phyloP scores from a whole-genome alignment of 64 coral and sea anemone genomes.

The Catalaphyllia jardinei region DNA sequence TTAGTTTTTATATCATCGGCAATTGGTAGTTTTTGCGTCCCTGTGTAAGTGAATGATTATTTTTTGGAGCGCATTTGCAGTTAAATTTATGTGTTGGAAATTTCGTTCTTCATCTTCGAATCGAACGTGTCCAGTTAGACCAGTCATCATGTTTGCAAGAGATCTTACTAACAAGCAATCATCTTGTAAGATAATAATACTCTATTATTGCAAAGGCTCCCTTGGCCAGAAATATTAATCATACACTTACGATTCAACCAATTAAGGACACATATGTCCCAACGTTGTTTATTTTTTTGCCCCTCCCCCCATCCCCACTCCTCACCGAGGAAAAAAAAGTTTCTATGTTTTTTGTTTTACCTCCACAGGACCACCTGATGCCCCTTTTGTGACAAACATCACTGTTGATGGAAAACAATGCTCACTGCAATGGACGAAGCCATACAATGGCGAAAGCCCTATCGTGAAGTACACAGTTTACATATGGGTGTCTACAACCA shows the following conservation, averaged over 20 bases:
- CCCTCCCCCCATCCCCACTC: too few relatives aligned
- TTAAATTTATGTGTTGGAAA: too few relatives aligned
- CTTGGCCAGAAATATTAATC: too few relatives aligned
- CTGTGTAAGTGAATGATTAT: too few relatives aligned
- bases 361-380: neutral
- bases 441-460: slow-evolving; percentile 6
- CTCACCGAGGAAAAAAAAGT: neutral
- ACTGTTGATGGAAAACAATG: neutral
- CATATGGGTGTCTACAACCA: neutral
- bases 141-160: too few relatives aligned
- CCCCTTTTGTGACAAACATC: neutral
- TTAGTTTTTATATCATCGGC: neutral
- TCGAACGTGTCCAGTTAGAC: too few relatives aligned
- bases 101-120: too few relatives aligned
- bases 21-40: neutral
- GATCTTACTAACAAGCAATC: too few relatives aligned
- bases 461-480: neutral
- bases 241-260: neutral
- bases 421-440: slow-evolving; percentile 5
- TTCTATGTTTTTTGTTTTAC: neutral
- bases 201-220: too few relatives aligned
- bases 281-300: neutral
- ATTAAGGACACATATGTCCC: neutral
- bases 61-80: too few relatives aligned
- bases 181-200: too few relatives aligned